Percentiles rank a stretch among this genome's conserved stretches.
Evolutionary conservation across 2,797 vertebrate genomes (phyloP).

Genomic region (Nannoperca obscura): DNA sequence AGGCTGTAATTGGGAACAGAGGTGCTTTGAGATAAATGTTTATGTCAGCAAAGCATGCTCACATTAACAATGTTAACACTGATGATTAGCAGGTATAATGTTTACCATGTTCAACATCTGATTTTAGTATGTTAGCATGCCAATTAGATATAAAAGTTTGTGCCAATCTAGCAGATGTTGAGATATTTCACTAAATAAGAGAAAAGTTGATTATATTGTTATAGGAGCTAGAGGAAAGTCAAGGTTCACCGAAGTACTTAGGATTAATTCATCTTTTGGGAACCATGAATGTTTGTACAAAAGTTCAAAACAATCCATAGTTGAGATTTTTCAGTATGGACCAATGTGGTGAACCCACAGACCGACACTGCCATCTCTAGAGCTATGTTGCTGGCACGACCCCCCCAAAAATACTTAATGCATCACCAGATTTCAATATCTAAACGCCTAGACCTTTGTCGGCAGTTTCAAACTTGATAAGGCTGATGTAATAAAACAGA

Average conservation of each 20-base stretch:
- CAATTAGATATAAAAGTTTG: neutral
- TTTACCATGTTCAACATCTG: neutral
- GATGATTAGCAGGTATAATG: neutral
- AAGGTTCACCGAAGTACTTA: neutral
- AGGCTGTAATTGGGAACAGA: neutral
- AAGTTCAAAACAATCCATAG: neutral
- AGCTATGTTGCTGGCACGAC: neutral
- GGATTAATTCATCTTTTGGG: neutral
- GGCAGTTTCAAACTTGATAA: constrained; percentile 45
- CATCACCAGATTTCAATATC: constrained; percentile 53
- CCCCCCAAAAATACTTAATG: constrained; percentile 16
- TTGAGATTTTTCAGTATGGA: neutral
- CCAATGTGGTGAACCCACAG: neutral
- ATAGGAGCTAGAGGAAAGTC: no score
- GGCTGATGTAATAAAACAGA: constrained; percentile 55
- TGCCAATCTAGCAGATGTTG: neutral
- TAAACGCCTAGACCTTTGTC: constrained; percentile 33
- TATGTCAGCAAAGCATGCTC: neutral
- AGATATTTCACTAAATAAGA: neutral
- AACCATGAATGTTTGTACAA: neutral
- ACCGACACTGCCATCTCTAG: neutral
- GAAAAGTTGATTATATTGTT: neutral
- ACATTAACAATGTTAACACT: neutral
- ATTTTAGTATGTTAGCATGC: no score
- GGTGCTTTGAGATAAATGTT: neutral